Conservation (phyloP, 2,113 vertebrate species). For the Tetraodon nigroviridis region DNA sequence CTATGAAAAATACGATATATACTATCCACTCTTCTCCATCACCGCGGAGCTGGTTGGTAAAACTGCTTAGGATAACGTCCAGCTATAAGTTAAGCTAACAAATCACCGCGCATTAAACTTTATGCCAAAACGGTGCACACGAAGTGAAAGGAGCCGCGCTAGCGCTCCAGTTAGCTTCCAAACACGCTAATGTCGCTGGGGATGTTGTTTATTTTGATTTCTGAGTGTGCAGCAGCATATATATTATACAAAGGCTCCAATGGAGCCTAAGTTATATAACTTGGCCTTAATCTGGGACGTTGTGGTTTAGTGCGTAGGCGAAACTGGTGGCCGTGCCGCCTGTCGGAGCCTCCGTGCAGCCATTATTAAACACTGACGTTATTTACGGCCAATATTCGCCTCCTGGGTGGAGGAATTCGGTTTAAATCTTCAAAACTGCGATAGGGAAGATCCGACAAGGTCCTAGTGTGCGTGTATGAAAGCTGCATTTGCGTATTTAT, state of each 20-base stretch:
- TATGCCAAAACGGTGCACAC: no score
- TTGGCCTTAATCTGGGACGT: constrained; percentile 71
- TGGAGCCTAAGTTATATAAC: constrained; percentile 74
- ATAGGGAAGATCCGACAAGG: not conserved
- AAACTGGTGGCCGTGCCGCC: constrained; percentile 24
- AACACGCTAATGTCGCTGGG: no score
- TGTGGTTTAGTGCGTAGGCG: constrained; percentile 55
- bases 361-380: constrained; percentile 4
- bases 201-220: not conserved
- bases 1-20: no score
- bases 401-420: not conserved
- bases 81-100: constrained; percentile 15
- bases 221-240: constrained; percentile 20
- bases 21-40: no score
- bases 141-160: no score
- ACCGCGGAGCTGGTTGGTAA: no score
- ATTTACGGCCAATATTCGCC: constrained; percentile 9
- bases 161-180: not conserved
- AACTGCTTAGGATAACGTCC: constrained; percentile 14
- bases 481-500: no score
- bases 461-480: no score
- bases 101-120: not conserved
- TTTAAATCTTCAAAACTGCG: not conserved
- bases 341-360: not conserved
- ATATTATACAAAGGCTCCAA: constrained; percentile 49